Base-by-base conservation (phyloP, 2,797 vertebrate genomes). In the Oceanodroma leucorhoa region DNA sequence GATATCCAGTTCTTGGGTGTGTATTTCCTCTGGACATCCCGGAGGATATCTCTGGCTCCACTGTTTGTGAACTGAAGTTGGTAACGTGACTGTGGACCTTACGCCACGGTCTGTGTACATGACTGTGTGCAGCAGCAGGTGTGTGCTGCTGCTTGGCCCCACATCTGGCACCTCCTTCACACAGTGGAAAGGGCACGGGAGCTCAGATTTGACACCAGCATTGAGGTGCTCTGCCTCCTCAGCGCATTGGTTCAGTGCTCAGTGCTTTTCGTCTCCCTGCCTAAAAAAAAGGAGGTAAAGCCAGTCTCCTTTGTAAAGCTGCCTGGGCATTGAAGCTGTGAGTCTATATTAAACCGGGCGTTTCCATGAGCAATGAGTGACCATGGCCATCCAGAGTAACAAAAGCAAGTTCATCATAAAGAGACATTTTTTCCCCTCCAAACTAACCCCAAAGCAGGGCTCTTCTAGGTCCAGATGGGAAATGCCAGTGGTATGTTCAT, bases 21-120 rank as follows among this genome's bases (percentile, higher is more conserved):
- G 95, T 94, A 58, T 91, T 96, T 97, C 96, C 96, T 95, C 84
- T 96, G 94, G 89, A 96, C 89, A 93, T 94, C 92, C 95, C 10
- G 0, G 91, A 97, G 93, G 96, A 95, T 97, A 89, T 96, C 61
- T 89, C 75, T 92, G 90, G 81, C 90, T 91, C 87, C 36, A 10
- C 34, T 93, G 82, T 91, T 94, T 94, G 71, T 80, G 82, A 94
- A 21, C 51, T 46, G 65, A 64, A 40, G 60, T 46, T 55, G 70
- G 64, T 94, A 86, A 89, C 1, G 8, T 95, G 87, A 75, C 92
- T 32, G 55, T 40, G 75, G 64, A 64, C 81, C 40, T 62, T 43
- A 26, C 6, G 2, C 46, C 75, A 38, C 1, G 2, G 26, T 48
- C 84, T 83, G 71, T 2, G 3, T 64, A 24, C 70, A 27, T 20